A percentile compares a stretch with the other conserved stretches of the same genome.
phyloP scores from a whole-genome alignment of 2,113 vertebrate genomes.

The Anas platyrhynchos region DNA sequence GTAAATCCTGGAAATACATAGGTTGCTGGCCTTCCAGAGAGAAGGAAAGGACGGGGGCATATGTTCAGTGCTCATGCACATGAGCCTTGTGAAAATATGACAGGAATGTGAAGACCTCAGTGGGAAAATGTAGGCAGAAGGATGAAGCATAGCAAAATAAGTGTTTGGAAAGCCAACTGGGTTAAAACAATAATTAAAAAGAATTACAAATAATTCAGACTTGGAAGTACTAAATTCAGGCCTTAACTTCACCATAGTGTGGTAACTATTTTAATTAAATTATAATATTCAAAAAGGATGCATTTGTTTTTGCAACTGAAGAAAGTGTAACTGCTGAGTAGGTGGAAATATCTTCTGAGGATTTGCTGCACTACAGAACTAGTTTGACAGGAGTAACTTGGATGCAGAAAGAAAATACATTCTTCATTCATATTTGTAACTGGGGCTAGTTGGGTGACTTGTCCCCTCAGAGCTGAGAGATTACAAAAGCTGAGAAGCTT shows the following conservation, averaged over 20 bases:
- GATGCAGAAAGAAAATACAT: neutral
- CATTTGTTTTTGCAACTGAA: neutral
- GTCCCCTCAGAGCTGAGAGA: neutral
- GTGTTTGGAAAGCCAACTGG: neutral
- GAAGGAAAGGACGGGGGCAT: neutral
- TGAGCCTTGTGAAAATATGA: neutral
- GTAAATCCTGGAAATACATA: neutral
- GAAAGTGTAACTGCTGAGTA: neutral
- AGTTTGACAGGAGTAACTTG: slow-evolving; percentile 28
- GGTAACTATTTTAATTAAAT: slow-evolving; percentile 1
- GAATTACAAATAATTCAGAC: neutral
- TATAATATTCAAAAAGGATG: neutral
- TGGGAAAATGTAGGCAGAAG: neutral
- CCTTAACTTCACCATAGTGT: neutral
- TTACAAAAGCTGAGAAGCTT: neutral
- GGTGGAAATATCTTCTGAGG: neutral
- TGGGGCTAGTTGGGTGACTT: neutral
- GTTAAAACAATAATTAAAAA: neutral
- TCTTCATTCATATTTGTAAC: neutral
- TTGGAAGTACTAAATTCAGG: neutral
- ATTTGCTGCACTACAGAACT: neutral
- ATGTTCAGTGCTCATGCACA: neutral
- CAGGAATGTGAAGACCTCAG: neutral
- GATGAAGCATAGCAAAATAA: neutral
- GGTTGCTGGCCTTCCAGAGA: neutral